Evolutionary conservation across 2,888 invertebrate species (phyloP), one percentile per base, ranked within the genome.

Genomic region (Macaria liturata): DNA sequence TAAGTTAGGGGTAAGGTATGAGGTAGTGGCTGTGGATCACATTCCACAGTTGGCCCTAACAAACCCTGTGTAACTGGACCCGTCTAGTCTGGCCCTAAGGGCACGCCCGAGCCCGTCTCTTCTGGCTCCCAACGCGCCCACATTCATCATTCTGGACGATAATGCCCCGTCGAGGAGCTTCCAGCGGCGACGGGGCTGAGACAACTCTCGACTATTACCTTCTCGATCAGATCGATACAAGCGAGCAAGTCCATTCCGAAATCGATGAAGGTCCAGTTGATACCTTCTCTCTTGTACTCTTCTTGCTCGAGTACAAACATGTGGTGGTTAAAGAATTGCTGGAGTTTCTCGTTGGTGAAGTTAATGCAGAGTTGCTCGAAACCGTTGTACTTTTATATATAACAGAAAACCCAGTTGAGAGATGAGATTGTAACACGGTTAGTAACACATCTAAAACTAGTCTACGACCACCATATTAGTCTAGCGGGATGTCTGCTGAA

Each of bases 341-440:
- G 98, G 81, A 98, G 95, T 92, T 98, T 97, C 94, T 98, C 98
- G 91, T 98, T 98, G 92, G 98, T 98, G 94, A 98, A 98, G 94
- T 98, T 98, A 95, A 98, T 98, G 94, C 98, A 98, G 88, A 98
- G 94, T 94, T 98, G 98, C 94, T 98, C 98, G 94, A 98, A 98
- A 92, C 98, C 97, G 94, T 98, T 98, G 95, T 82, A 96, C 96
- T 97, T 92, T 84, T 88, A 76, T 76, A 75, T 81, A 85, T 70
- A 86, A 84, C 76, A 84, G 76, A 82, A 80, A 76, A 71, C 73
- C 75, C 75, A 78, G 69, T 74, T 84, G 73, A 79, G 74, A 78
- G 68, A 72, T 60, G 70, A 72, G 68, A 72, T 68, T 6, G 34
- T 74, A 74, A 76, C 72, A 66, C 75, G 78, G 78, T 74, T 74